A percentile compares a stretch with the other conserved stretches of the same genome.
These are phyloP conservation scores for Oxyruncus cristatus DNA, from an alignment of 2,113 vertebrate genomes.

Conservation along the genomic window DNA sequence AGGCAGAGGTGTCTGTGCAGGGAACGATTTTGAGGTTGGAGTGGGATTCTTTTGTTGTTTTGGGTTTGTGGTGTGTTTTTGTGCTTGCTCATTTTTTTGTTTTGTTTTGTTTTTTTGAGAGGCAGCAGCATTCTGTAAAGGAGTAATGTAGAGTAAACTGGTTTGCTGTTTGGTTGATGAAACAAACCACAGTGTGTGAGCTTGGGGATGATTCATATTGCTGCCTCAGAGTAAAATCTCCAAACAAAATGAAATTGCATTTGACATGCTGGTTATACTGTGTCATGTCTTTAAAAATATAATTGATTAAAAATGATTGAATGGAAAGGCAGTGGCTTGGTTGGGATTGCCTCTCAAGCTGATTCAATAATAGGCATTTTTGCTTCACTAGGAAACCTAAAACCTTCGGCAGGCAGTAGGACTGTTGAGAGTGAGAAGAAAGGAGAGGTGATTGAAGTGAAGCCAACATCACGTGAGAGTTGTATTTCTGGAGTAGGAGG, in stretches of 20 bases:
- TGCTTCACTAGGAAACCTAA: neutral
- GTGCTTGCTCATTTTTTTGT: neutral
- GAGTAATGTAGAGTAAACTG: neutral
- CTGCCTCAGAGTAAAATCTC: neutral
- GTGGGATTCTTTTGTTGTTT: neutral
- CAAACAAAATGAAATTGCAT: neutral
- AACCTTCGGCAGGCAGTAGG: neutral
- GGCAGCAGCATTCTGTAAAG: neutral
- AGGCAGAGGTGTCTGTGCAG: neutral
- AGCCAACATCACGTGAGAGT: neutral
- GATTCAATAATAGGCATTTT: neutral
- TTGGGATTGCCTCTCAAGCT: neutral
- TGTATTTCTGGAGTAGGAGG: neutral
- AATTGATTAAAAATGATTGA: neutral
- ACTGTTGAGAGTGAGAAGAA: neutral
- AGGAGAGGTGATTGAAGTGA: neutral
- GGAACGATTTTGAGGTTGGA: neutral
- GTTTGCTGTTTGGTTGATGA: neutral
- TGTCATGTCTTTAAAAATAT: neutral
- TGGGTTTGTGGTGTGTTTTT: neutral
- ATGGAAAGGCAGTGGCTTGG: neutral
- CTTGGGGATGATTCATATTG: neutral
- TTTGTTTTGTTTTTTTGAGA: neutral
- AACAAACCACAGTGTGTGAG: neutral
- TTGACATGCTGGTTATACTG: neutral